Base-by-base conservation (phyloP, 2,113 vertebrate species). In the Vulpes vulpes region DNA sequence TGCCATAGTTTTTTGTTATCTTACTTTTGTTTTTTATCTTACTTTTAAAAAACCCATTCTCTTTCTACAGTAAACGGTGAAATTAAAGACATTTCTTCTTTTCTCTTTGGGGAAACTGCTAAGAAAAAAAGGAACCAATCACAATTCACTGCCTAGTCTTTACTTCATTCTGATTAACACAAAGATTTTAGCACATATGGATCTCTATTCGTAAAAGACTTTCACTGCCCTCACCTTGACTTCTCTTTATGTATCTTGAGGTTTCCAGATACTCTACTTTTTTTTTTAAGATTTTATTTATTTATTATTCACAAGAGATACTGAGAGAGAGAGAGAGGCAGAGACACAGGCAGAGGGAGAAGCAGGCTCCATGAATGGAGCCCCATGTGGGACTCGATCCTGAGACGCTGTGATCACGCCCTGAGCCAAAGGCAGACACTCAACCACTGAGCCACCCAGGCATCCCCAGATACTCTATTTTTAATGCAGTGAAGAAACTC, bases 51-150 rank as follows among this genome's bases (percentile, higher is more conserved):
- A 95, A 94, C 64, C 95, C 88, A 89, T 55, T 83, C 4, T 69
- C 69, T 89, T 89, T 95, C 89, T 95, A 78, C 73, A 96, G 38
- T 97, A 95, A 92, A 89, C 96, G 55, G 73, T 10, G 0, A 67
- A 97, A 87, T 62, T 84, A 96, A 98, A 97, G 93, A 38, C 93
- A 65, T 7, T 8, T 43, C 43, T 53, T 38, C 20, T 93, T 91
- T 97, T 95, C 88, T 76, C 95, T 96, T 95, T 98, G 89, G 79
- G 51, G 74, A 91, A 97, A 97, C 38, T 96, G 76, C 90, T 96
- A 74, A 59, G 73, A 91, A 83, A 98, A 98, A 98, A 97, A 94
- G 79, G 65, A 92, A 86, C 82, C 9, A 90, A 81, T 94, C 97
- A 74, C 16, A 80, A 80, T 88, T 86, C 67, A 55, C 19, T 76